phyloP scores from a whole-genome alignment of 2,888 invertebrate species.

The Polyommatus icarus region DNA sequence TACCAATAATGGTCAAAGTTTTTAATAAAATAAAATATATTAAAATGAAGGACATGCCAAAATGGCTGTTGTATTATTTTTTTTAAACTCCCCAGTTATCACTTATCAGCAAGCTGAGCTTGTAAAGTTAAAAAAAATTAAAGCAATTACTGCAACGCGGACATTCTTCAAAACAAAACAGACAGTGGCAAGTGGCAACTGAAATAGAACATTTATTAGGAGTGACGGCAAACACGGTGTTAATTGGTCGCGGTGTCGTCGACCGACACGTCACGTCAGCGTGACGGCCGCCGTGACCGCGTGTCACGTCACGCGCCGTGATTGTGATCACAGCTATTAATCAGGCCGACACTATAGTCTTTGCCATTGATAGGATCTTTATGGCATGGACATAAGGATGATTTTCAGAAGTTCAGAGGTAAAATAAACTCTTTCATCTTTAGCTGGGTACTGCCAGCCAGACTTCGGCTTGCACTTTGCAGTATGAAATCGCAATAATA shows the following conservation, averaged over 20 bases:
- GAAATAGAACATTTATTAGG: conserved; percentile 36
- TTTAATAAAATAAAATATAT: no score
- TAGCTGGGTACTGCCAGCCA: no score
- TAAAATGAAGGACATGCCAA: no score
- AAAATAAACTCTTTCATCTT: no score
- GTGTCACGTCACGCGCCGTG: conserved; percentile 50
- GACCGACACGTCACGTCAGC: conserved; percentile 41
- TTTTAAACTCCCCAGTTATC: no score
- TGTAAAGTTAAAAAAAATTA: no score
- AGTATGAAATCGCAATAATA: background rate
- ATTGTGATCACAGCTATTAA: conserved; percentile 39
- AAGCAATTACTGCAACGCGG: background rate
- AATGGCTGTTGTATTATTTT: no score
- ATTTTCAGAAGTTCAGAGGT: background rate
- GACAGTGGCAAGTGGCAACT: background rate
- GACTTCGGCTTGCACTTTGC: no score
- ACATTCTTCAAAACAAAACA: background rate
- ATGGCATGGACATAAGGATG: background rate
- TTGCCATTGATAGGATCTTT: background rate
- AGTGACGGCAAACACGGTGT: conserved; percentile 46
- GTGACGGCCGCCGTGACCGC: conserved; percentile 42
- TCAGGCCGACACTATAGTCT: conserved; percentile 23
- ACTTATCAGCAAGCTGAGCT: no score
- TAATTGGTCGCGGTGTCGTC: conserved; percentile 52
- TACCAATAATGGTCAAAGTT: no score